Evolutionary conservation across 2,888 invertebrate species (phyloP).

Genomic region (Crioceris asparagi): DNA sequence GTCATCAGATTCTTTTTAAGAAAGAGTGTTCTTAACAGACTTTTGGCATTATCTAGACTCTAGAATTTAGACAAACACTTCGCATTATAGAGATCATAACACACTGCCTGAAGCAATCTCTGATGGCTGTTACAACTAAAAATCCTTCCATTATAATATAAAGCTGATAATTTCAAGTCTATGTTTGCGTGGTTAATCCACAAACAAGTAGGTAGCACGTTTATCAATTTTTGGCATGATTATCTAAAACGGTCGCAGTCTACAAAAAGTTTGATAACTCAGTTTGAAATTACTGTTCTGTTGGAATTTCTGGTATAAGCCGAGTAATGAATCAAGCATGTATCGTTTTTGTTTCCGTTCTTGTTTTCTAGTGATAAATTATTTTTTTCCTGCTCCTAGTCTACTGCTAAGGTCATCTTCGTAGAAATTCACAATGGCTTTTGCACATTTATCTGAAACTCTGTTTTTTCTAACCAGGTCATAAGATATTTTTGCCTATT

Average conservation of each 20-base stretch:
- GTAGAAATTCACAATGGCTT: background rate
- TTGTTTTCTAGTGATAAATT: slow-evolving; percentile 1
- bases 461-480: background rate
- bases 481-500: background rate
- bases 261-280: slow-evolving; percentile 1
- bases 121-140: slow-evolving; percentile 1
- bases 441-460: background rate
- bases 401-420: slow-evolving; percentile 1
- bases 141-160: slow-evolving; percentile 3
- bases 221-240: background rate
- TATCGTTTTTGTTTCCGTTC: no score
- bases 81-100: no score
- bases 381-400: slow-evolving; percentile 3
- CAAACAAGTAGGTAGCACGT: background rate
- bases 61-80: no score
- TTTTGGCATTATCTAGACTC: slow-evolving; percentile 1
- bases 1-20: slow-evolving; percentile 4
- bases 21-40: background rate
- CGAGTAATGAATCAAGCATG: background rate
- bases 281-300: background rate
- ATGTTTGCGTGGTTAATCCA: slow-evolving; percentile 2
- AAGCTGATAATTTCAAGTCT: slow-evolving; percentile 3
- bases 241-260: slow-evolving; percentile 3
- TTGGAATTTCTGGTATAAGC: background rate
- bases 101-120: background rate